Evolutionary conservation across 2,113 vertebrate genomes (phyloP).

Genomic region (Orthonyx spaldingii): DNA sequence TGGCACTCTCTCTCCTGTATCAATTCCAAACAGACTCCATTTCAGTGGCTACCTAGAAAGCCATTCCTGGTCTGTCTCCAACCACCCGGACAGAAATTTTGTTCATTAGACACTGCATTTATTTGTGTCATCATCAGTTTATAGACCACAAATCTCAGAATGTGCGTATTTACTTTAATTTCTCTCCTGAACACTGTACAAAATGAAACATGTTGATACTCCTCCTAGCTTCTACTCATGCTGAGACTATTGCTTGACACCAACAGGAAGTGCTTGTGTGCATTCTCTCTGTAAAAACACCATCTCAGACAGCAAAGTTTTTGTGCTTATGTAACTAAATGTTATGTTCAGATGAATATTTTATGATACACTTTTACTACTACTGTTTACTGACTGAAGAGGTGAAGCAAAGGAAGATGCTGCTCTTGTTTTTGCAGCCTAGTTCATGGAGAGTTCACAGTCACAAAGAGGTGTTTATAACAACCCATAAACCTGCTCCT

Average conservation of each 20-base stretch:
- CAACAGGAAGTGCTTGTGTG: neutral
- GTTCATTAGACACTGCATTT: neutral
- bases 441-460: neutral
- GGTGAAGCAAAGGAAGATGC: neutral
- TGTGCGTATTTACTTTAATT: neutral
- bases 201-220: neutral
- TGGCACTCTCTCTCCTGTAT: neutral
- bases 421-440: neutral
- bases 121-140: neutral
- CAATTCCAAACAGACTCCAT: neutral
- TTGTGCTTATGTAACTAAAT: neutral
- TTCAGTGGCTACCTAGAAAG: conserved; percentile 19
- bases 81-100: neutral
- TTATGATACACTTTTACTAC: neutral
- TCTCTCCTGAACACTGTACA: neutral
- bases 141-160: neutral
- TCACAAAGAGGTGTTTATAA: neutral
- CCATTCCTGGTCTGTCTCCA: neutral
- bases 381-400: neutral
- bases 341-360: neutral
- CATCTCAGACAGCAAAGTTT: neutral
- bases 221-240: neutral
- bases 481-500: neutral
- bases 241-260: neutral
- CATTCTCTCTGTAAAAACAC: neutral